Evolutionary conservation across 2,797 vertebrate species (phyloP).

Genomic region (Parauchenoglanis punctatus): DNA sequence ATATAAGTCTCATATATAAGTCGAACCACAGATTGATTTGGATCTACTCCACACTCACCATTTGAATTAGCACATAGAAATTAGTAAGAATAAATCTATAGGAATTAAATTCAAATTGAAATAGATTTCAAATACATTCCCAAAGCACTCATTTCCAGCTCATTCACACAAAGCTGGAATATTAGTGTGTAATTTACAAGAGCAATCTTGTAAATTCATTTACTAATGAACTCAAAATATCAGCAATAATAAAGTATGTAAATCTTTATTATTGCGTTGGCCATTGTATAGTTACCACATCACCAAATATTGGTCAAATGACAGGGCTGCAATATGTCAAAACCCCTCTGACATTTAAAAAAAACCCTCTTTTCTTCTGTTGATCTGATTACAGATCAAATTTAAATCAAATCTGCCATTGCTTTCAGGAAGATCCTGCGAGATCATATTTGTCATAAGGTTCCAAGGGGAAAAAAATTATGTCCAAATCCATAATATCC

Average conservation of each 20-base stretch:
- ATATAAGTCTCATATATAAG: not conserved
- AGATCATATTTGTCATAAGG: conserved; percentile 1
- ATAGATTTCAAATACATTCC: not conserved
- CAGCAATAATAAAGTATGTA: conserved; percentile 51
- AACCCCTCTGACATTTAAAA: not conserved
- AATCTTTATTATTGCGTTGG: conserved; percentile 51
- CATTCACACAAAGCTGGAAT: not conserved
- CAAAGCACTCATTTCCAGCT: not conserved
- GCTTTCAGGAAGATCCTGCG: conserved; percentile 25
- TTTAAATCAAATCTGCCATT: conserved; percentile 8
- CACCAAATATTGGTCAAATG: conserved; percentile 16
- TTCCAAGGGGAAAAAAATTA: conserved; percentile 24
- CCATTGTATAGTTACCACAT: conserved; percentile 37
- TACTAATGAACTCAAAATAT: not conserved
- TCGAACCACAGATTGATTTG: not conserved
- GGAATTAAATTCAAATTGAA: not conserved
- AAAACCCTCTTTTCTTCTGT: conserved; percentile 12
- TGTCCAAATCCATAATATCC: conserved; percentile 46
- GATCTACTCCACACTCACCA: not conserved
- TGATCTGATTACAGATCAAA: conserved; percentile 21
- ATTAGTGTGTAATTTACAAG: conserved; percentile 13
- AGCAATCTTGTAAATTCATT: conserved; percentile 5
- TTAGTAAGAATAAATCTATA: not conserved
- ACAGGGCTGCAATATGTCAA: conserved; percentile 10
- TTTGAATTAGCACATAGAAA: not conserved